phyloP scores from a whole-genome alignment of 2,113 vertebrate genomes.

The Ovis aries region DNA sequence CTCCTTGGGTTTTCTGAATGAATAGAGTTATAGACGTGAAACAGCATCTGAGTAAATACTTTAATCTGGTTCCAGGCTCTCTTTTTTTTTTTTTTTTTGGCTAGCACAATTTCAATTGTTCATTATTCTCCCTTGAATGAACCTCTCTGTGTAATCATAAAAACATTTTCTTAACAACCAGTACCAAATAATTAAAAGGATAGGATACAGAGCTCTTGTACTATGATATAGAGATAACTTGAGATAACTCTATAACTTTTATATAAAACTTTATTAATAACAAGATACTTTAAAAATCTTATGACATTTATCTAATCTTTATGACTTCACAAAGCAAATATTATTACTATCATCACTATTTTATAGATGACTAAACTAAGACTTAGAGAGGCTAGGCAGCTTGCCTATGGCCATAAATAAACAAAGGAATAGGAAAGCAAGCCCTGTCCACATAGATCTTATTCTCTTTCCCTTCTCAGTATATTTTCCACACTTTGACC shows the following conservation, averaged over 20 bases:
- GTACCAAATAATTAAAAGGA: slow-evolving; percentile 38
- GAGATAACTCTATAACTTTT: not conserved
- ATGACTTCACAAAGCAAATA: not conserved
- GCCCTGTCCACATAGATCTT: not conserved
- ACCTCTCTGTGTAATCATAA: slow-evolving; percentile 27
- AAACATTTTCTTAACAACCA: slow-evolving; percentile 49
- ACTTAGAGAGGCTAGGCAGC: not conserved
- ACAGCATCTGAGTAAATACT: slow-evolving; percentile 42
- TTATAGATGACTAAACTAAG: not conserved
- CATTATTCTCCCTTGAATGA: slow-evolving; percentile 42
- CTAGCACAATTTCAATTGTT: slow-evolving; percentile 31
- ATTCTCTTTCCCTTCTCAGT: not conserved
- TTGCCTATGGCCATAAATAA: not conserved
- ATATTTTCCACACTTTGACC: not conserved
- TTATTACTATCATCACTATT: not conserved
- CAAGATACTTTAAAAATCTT: not conserved
- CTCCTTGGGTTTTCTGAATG: slow-evolving; percentile 26
- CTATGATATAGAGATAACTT: not conserved
- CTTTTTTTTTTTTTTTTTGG: slow-evolving; percentile 22
- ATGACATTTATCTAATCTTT: not conserved
- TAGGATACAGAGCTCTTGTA: not conserved
- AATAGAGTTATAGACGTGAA: slow-evolving; percentile 49
- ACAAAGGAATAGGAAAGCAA: not conserved
- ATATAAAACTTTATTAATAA: not conserved
- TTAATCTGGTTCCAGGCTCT: not conserved